Evolutionary conservation across 2,797 vertebrate species (phyloP).

Genomic region (Chrysolophus pictus): DNA sequence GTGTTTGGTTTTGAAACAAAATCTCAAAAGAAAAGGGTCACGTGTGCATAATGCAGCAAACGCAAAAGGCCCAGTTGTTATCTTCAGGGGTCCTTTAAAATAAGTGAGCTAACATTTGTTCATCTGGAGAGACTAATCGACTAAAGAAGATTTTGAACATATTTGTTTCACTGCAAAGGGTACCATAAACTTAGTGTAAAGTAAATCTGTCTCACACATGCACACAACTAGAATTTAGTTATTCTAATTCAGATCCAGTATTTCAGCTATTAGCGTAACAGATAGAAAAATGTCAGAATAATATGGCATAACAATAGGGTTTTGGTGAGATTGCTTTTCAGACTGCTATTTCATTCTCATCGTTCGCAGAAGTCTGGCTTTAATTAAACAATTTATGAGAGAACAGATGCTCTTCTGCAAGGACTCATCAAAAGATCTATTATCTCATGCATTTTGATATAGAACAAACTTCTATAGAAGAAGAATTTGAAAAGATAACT

Average conservation of each 20-base stretch:
- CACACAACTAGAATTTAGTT: not conserved
- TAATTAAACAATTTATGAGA: slow-evolving; percentile 7
- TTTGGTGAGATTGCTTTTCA: not conserved
- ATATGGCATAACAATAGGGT: not conserved
- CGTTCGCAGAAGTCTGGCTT: not conserved
- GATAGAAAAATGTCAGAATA: not conserved
- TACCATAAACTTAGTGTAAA: not conserved
- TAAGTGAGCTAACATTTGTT: not conserved
- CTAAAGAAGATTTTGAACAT: not conserved
- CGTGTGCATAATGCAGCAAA: not conserved
- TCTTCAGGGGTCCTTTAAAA: not conserved
- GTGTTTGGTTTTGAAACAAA: not conserved
- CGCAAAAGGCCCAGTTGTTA: not conserved
- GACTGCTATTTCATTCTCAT: not conserved
- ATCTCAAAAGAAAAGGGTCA: not conserved
- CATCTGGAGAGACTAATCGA: not conserved
- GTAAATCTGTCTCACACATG: not conserved
- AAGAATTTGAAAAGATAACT: not conserved
- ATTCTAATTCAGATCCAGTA: not conserved
- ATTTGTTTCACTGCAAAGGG: not conserved
- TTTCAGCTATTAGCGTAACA: not conserved
- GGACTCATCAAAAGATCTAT: not conserved
- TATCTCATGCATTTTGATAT: not conserved
- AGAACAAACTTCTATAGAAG: not conserved
- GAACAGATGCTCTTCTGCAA: not conserved